Evolutionary conservation across 2,888 invertebrate genomes (phyloP).

Genomic region (Leptinotarsa juncta): DNA sequence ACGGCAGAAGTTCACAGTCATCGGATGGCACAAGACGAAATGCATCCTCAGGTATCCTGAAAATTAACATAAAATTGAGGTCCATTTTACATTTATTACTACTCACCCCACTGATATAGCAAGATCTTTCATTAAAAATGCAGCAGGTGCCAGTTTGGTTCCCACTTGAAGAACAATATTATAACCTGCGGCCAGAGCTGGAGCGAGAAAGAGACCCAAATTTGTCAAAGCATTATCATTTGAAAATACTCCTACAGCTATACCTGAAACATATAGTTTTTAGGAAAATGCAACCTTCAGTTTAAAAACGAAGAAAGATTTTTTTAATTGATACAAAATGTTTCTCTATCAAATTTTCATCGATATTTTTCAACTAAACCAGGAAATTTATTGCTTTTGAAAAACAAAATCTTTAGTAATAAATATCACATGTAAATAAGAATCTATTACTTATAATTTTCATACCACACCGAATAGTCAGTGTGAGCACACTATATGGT

Average conservation of each 20-base stretch:
- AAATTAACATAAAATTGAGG: conserved; percentile 25
- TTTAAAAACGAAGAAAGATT: neutral
- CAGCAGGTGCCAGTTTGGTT: conserved; percentile 62
- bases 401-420: too few species aligned
- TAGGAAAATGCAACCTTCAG: neutral
- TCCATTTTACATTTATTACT: neutral
- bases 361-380: too few species aligned
- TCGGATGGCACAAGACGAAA: conserved; percentile 53
- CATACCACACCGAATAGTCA: too few species aligned
- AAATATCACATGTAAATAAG: too few species aligned
- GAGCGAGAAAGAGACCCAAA: conserved; percentile 66
- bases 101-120: conserved; percentile 66
- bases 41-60: conserved; percentile 53
- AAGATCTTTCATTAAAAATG: conserved; percentile 65
- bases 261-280: conserved; percentile 56
- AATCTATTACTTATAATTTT: too few species aligned
- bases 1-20: conserved; percentile 42
- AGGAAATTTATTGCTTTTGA: too few species aligned
- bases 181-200: conserved; percentile 68
- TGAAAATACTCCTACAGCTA: conserved; percentile 63
- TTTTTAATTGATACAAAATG: too few species aligned
- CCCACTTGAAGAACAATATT: conserved; percentile 66
- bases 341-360: too few species aligned
- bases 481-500: too few species aligned
- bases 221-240: conserved; percentile 66